Percentiles rank a stretch among this genome's conserved stretches.
These are phyloP conservation scores for Sweltsa coloradensis DNA, from an alignment of 1,140 invertebrate genomes.

Conservation along the genomic window DNA sequence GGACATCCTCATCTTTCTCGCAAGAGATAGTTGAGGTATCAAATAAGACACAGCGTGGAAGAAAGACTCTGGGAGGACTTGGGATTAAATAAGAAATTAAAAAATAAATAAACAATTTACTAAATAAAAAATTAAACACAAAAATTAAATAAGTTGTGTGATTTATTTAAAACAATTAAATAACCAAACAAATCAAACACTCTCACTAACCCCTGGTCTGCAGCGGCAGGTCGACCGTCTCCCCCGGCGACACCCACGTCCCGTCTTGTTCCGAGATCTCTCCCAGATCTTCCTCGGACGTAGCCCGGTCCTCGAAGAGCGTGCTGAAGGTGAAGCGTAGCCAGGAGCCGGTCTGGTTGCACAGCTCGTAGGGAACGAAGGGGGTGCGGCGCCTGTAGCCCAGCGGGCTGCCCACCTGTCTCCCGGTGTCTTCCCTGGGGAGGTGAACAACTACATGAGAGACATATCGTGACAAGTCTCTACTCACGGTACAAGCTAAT, in stretches of 20 bases:
- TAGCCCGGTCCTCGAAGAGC: conserved; percentile 32
- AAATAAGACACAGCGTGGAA: no score
- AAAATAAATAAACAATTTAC: background rate
- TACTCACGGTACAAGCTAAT: no score
- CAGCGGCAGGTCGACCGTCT: conserved; percentile 70
- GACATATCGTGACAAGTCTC: no score
- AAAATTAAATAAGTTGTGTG: background rate
- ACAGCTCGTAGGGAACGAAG: conserved; percentile 84
- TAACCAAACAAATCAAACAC: conserved; percentile 10
- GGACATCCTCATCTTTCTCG: no score
- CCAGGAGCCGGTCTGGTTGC: conserved; percentile 76
- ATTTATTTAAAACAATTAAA: conserved; percentile 10
- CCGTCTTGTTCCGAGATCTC: conserved; percentile 42
- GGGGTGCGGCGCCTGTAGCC: conserved; percentile 62
- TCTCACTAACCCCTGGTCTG: conserved; percentile 47
- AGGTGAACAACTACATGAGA: no score
- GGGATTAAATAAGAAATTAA: no score
- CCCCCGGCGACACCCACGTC: conserved; percentile 52
- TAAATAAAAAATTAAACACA: conserved; percentile 2
- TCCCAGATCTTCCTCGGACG: background rate
- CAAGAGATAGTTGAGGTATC: no score
- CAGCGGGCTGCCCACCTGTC: conserved; percentile 29
- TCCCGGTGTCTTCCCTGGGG: background rate
- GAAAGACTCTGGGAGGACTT: no score
- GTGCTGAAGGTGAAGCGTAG: conserved; percentile 82